These are phyloP conservation scores for Conchocele bisecta DNA, from an alignment of 2,888 invertebrate genomes.

Conservation along the genomic window DNA sequence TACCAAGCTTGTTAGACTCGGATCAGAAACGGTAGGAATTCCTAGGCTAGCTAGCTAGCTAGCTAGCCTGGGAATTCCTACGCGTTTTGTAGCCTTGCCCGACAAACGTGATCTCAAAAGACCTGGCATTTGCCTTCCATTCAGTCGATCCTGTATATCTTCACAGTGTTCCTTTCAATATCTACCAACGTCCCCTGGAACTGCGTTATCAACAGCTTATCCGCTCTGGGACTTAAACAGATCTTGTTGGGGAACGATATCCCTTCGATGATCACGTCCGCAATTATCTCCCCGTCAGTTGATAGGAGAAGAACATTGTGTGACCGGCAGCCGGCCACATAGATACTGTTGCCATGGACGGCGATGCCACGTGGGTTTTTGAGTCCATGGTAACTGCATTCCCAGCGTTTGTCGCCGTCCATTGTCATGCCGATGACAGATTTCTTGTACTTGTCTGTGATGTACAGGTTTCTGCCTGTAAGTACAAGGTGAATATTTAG, in stretches of 20 bases:
- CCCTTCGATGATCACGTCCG: slow-evolving; percentile 59
- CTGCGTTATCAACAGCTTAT: slow-evolving; percentile 60
- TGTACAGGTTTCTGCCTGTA: slow-evolving; percentile 53
- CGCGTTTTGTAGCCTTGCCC: too few relatives aligned
- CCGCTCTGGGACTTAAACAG: slow-evolving; percentile 55
- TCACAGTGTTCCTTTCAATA: slow-evolving; percentile 62
- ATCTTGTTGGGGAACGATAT: slow-evolving; percentile 63
- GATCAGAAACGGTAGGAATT: too few relatives aligned
- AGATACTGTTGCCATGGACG: slow-evolving; percentile 52
- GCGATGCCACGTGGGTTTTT: slow-evolving; percentile 62
- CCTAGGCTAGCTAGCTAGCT: too few relatives aligned
- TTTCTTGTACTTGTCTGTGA: slow-evolving; percentile 61
- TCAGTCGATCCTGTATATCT: slow-evolving; percentile 57
- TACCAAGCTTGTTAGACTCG: too few relatives aligned
- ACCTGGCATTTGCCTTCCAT: neutral
- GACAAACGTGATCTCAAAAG: too few relatives aligned
- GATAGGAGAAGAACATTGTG: slow-evolving; percentile 59
- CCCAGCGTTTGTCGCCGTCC: slow-evolving; percentile 62
- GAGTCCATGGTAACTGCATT: slow-evolving; percentile 54
- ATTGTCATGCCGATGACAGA: slow-evolving; percentile 56
- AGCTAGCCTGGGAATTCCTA: too few relatives aligned
- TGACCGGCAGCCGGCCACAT: slow-evolving; percentile 60
- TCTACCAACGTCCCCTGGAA: slow-evolving; percentile 61
- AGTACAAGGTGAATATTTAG: too few relatives aligned
- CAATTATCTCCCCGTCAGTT: slow-evolving; percentile 59